Evolutionary conservation across 2,797 vertebrate species (phyloP), one percentile per base, ranked within the genome.

Genomic region (Sphenopsis melanotis): DNA sequence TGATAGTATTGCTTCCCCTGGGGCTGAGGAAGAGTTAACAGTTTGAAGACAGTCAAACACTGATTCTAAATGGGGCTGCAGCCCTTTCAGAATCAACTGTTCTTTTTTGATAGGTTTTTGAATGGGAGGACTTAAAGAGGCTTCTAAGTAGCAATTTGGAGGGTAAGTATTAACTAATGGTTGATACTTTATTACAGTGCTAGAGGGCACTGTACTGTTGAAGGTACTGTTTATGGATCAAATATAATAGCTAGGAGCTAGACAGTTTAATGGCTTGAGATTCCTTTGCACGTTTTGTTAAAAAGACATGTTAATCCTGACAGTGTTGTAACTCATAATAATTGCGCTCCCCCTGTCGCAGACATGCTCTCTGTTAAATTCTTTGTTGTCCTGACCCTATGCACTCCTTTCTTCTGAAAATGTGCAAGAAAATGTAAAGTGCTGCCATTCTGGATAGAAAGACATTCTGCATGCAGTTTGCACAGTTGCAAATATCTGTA

Each of bases 141-240:
- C 22, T 82, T 59, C 69, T 49, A 71, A 87, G 70, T 26, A 92
- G 66, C 64, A 77, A 57, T 84, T 87, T 84, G 66, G 41, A 77
- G 80, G 46, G 42, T 66, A 42, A 65, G 66, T 77, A 74, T 89
- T 94, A 93, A 85, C 81, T 60, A 55, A 59, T 41, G 60, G 78
- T 83, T 95, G 84, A 82, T 95, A 60, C 92, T 81, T 92, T 64
- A 70, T 89, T 89, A 68, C 49, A 83, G 89, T 94, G 90, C 93
- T 95, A 92, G 94, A 95, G 93, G 95, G 92, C 90, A 94, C 90
- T 90, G 64, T 83, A 53, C 90, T 19, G 78, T 70, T 70, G 83
- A 92, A 93, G 89, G 93, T 87, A 26, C 70, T 87, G 83, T 94
- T 94, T 93, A 79, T 82, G 88, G 77, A 90, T 95, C 86, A 95